These are phyloP conservation scores for Lepidothrix coronata DNA, from an alignment of 2,113 vertebrate genomes.

Conservation along the genomic window DNA sequence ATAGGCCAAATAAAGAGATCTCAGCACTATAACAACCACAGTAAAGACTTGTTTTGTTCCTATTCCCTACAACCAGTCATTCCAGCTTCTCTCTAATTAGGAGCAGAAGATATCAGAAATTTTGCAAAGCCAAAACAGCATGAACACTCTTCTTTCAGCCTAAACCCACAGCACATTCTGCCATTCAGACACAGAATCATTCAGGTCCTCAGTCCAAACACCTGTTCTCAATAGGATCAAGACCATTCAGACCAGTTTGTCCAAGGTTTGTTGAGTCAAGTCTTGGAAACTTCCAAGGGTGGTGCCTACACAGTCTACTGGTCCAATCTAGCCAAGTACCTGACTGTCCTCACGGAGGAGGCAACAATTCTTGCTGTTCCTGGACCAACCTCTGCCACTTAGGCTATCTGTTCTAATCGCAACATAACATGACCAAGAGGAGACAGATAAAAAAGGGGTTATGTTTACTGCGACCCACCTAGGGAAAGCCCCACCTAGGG, in stretches of 20 bases:
- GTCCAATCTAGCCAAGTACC: not conserved
- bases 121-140: not conserved
- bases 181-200: not conserved
- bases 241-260: not conserved
- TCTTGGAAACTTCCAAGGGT: not conserved
- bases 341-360: not conserved
- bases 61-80: not conserved
- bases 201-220: not conserved
- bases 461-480: not conserved
- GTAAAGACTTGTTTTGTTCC: not conserved
- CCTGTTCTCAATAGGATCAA: not conserved
- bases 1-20: not conserved
- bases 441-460: not conserved
- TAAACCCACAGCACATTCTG: not conserved
- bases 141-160: not conserved
- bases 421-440: not conserved
- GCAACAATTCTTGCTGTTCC: not conserved
- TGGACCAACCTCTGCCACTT: not conserved
- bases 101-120: not conserved
- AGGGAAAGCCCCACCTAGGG: not conserved
- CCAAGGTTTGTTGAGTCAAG: not conserved
- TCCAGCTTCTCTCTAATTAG: not conserved
- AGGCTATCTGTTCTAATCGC: not conserved
- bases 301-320: not conserved
- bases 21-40: not conserved